Evolutionary conservation across 2,888 invertebrate species (phyloP), one percentile per base, ranked within the genome.

Genomic region (Acrobasis repandana): DNA sequence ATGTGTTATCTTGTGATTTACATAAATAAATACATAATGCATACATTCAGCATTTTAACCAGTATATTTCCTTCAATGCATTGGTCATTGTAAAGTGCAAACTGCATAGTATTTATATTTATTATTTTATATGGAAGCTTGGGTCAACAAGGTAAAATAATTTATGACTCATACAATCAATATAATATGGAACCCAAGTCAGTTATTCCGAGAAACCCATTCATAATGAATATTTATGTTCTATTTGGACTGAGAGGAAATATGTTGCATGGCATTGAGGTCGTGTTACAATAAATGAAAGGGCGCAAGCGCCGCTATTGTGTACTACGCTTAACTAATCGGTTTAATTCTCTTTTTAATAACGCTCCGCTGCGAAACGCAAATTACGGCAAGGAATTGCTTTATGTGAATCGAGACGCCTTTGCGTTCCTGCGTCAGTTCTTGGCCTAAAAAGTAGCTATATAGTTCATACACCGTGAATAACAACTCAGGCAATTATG

Each of bases 151-250:
- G 38, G 43, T 43, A 52, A 54, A 46, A 3, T 52, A 47, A 59
- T 52, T 47, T 46, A 52, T 60, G 52, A 60, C 16, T 52, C 33
- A 47, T 48, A 18, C 33, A 58, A 33, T 33, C 48, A 48, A 18
- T 58, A 46, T 60, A 59, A 28, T 59, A 51, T 46, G 33, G 28
- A 34, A n/a, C 43, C 18, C 36, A 18, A 58, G 36, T 43, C 33
- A 33, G 58, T 48, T 51, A 28, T 59, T 60, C 60, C 36, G 16
- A 60, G 60, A 60, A 60, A 46, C 14, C 52, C 52, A 60, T 60
- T 60, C 52, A 60, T 60, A 46, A 54, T 60, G 33, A 60, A 60
- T 60, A 60, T 16, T 52, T 52, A 60, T 60, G 16, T 52, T 46
- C 52, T 28, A 51, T 59, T 43, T 51, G 52, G 10, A 16, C 34